Evolutionary conservation across 2,888 invertebrate species (phyloP), one percentile per base, ranked within the genome.

Genomic region (Spatulosminthurus flaviceps): DNA sequence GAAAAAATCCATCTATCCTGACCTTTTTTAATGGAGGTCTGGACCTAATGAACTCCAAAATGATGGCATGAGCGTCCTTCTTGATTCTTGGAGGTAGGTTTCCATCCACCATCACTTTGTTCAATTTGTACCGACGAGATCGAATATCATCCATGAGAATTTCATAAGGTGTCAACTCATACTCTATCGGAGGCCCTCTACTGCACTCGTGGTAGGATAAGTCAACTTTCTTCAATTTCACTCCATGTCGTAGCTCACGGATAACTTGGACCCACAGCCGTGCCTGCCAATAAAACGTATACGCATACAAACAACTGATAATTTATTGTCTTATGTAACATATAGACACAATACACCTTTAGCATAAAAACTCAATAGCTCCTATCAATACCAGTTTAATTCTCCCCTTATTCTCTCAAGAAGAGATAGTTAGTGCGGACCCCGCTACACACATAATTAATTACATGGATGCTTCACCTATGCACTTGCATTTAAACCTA

Each of bases 241-340:
- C 96, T 28, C 97, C 97, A 88, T 93, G 93, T 76, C 97, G 90
- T 80, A 98, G 90, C 88, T 97, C 95, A 83, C 93, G 93, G 87
- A 97, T 96, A 67, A 97, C 96, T 91, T 96, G 96, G 88, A 95
- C 93, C 96, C 96, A 96, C 88, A 97, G 93, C 87, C 95, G 92
- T 84, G 97, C 96, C 96, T 95, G 90, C 29, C 26, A 66, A 67
- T 42, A 43, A 24, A 70, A 77, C n/a, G 64, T 29, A 34, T 22
- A n/a, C 22, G 29, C 34, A 67, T 19, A 21, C n/a, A 43, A 22
- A 75, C 11, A 34, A 26, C 34, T 61, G 21, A 24, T 64, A 28
- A 28, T 64, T 61, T 64, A 61, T 28, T 34, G 24, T 5, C 61
- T 43, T 26, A 26, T n/a, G n/a, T n/a, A n/a, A n/a, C n/a, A n/a